phyloP scores from a whole-genome alignment of 1,140 invertebrate species.

The Tetragonula clypearis region DNA sequence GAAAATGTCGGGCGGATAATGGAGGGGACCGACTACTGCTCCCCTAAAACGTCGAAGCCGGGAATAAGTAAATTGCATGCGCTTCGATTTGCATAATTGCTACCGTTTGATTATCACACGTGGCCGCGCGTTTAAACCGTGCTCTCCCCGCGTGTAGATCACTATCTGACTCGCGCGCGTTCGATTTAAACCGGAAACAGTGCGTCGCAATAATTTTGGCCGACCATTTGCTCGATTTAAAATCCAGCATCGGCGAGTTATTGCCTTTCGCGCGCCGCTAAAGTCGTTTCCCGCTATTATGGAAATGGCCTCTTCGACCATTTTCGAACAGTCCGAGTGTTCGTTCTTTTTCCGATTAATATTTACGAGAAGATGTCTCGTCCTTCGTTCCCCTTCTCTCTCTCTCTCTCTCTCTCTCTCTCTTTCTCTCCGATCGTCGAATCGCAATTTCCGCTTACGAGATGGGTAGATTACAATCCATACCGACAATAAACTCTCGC shows the following conservation, averaged over 20 bases:
- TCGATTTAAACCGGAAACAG: conserved; percentile 39
- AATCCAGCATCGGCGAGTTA: conserved; percentile 21
- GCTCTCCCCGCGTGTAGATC: conserved; percentile 10
- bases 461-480: too few relatives aligned
- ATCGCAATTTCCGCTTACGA: background rate
- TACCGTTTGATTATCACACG: conserved; percentile 44
- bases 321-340: background rate
- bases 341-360: conserved; percentile 16
- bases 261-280: background rate
- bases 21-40: too few relatives aligned
- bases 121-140: conserved; percentile 13
- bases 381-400: background rate
- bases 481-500: background rate
- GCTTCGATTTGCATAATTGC: conserved; percentile 48
- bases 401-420: background rate
- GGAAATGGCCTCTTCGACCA: conserved; percentile 32
- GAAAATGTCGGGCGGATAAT: background rate
- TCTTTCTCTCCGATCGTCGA: background rate
- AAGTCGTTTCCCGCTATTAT: conserved; percentile 14
- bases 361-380: background rate
- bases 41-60: background rate
- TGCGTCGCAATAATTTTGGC: conserved; percentile 26
- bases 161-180: conserved; percentile 25
- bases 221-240: conserved; percentile 36
- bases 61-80: conserved; percentile 37